Conservation (phyloP, 2,113 vertebrate species). For the Procavia capensis region DNA sequence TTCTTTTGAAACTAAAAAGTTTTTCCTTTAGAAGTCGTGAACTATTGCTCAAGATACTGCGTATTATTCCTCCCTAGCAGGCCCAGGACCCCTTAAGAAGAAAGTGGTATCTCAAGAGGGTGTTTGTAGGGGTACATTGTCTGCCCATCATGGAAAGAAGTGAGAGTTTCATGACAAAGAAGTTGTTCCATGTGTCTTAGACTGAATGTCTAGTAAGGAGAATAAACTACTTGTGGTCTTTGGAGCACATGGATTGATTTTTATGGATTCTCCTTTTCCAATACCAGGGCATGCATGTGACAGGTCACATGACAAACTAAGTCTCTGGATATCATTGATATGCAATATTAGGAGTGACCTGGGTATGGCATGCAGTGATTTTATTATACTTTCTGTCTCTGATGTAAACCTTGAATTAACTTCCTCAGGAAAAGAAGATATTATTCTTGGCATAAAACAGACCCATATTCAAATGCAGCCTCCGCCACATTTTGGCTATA, state of each 20-base stretch:
- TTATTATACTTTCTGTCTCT: not conserved
- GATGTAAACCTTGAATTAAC: not conserved
- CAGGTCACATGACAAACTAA: not conserved
- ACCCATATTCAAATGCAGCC: not conserved
- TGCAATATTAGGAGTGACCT: not conserved
- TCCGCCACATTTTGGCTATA: not conserved
- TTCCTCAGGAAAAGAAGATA: constrained; percentile 26
- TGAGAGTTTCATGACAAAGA: constrained; percentile 39
- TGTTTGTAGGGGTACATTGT: not conserved
- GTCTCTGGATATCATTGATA: not conserved
- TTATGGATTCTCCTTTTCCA: not conserved
- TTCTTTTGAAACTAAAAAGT: constrained; percentile 68
- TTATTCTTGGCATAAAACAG: not conserved
- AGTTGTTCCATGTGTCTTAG: not conserved
- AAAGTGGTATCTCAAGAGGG: constrained; percentile 18
- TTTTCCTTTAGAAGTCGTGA: constrained; percentile 73
- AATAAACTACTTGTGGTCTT: not conserved
- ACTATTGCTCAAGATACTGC: constrained; percentile 55
- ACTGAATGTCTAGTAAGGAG: constrained; percentile 25
- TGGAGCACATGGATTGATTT: not conserved
- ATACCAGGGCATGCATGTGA: not conserved
- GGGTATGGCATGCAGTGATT: not conserved
- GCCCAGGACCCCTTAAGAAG: constrained; percentile 25
- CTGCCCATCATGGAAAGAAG: constrained; percentile 17
- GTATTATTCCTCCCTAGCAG: constrained; percentile 9